Evolutionary conservation across 2,113 vertebrate genomes (phyloP).

Genomic region (Semnornis frantzii): DNA sequence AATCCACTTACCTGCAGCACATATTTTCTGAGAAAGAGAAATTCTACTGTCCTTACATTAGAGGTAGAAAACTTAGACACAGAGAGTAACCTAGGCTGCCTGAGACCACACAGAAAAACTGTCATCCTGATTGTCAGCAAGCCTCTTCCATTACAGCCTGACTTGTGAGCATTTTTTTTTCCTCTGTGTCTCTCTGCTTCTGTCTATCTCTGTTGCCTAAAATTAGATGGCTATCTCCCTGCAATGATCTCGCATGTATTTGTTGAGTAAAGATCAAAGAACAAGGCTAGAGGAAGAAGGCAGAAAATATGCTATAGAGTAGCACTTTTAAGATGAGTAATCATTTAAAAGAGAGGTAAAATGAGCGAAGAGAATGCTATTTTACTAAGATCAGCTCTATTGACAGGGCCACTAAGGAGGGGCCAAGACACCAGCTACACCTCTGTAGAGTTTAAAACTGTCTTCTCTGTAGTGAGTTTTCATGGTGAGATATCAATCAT

Average conservation of each 20-base stretch:
- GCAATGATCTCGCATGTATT: background rate
- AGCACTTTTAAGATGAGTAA: background rate
- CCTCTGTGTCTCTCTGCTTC: background rate
- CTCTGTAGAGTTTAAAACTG: background rate
- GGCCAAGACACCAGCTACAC: background rate
- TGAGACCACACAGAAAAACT: background rate
- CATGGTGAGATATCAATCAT: background rate
- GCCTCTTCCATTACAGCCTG: background rate
- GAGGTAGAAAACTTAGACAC: background rate
- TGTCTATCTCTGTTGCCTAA: background rate
- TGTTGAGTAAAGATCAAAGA: constrained; percentile 2
- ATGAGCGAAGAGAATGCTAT: background rate
- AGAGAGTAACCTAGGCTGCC: background rate
- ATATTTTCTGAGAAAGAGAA: background rate
- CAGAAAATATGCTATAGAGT: background rate
- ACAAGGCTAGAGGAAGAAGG: background rate
- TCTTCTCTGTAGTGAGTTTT: accelerated
- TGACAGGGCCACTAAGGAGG: background rate
- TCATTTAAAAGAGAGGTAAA: background rate
- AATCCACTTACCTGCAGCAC: background rate
- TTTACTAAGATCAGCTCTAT: background rate
- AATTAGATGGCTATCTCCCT: background rate
- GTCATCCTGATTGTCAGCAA: background rate
- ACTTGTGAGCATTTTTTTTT: background rate
- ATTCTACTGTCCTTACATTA: background rate